A percentile compares a stretch with the other conserved stretches of the same genome.
phyloP scores from a whole-genome alignment of 1,140 invertebrate species.

The Zaprionus tsacasi region DNA sequence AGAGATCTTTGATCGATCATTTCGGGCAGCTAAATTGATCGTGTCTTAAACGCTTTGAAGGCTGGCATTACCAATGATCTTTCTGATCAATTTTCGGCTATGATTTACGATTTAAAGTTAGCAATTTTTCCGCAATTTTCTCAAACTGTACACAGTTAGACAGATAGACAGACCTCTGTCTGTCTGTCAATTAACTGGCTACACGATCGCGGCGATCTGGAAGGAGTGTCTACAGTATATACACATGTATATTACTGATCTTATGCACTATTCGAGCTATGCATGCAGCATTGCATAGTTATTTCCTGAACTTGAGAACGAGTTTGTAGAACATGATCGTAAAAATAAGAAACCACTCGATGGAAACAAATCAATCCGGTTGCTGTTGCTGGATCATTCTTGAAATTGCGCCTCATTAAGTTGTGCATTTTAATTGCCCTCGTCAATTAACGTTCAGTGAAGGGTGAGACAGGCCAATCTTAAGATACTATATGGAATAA shows the following conservation, averaged over 20 bases:
- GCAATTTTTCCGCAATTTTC: constrained; percentile 20
- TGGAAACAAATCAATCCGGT: constrained; percentile 28
- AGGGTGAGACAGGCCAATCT: constrained; percentile 47
- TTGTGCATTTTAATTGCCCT: constrained; percentile 62
- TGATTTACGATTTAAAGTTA: constrained; percentile 8
- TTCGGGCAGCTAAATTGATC: background rate
- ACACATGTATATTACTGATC: constrained; percentile 40
- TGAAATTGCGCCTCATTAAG: constrained; percentile 65
- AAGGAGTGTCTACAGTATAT: constrained; percentile 32
- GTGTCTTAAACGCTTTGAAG: constrained; percentile 20
- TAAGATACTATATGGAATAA: constrained; percentile 9
- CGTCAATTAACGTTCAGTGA: constrained; percentile 54
- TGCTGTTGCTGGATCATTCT: constrained; percentile 60
- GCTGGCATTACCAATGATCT: constrained; percentile 5
- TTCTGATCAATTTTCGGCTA: constrained; percentile 12
- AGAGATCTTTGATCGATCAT: constrained; percentile 17
- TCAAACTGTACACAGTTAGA: constrained; percentile 9
- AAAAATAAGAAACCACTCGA: constrained; percentile 32
- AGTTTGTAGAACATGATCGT: constrained; percentile 54
- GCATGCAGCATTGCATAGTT: constrained; percentile 49
- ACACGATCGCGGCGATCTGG: constrained; percentile 1
- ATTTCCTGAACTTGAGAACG: constrained; percentile 81
- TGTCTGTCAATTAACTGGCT: constrained; percentile 19
- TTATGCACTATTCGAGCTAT: constrained; percentile 49
- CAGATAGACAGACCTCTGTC: background rate